Evolutionary conservation across 2,888 invertebrate species (phyloP).

Genomic region (Carpatolechia fugitivella): DNA sequence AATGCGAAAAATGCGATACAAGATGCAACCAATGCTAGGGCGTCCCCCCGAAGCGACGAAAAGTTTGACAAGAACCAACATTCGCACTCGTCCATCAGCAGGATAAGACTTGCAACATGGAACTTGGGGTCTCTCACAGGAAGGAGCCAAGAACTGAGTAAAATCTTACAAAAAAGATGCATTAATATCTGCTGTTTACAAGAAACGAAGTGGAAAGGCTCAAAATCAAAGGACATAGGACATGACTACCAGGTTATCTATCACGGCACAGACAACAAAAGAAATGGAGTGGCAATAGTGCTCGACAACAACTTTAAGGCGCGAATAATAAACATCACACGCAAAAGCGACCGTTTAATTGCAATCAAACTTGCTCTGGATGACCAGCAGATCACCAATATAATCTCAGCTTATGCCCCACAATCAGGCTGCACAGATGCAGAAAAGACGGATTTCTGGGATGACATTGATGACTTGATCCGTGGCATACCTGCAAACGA

Average conservation of each 20-base stretch:
- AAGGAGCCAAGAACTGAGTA: conserved; percentile 20
- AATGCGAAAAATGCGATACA: no score
- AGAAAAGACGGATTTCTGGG: no score
- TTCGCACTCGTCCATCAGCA: no score
- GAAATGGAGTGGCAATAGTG: conserved; percentile 20
- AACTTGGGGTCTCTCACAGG: conserved; percentile 26
- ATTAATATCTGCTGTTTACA: background rate
- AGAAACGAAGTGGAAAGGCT: background rate
- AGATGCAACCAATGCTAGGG: no score
- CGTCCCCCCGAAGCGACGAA: no score
- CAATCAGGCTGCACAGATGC: conserved; percentile 20
- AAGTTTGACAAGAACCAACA: no score
- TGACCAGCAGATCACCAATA: conserved; percentile 15
- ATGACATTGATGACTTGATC: no score
- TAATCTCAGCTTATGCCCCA: conserved; percentile 24
- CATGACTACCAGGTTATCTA: no score
- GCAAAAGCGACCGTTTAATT: conserved; percentile 76
- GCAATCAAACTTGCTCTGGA: conserved; percentile 22
- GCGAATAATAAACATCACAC: conserved; percentile 17
- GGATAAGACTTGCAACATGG: conserved; percentile 23
- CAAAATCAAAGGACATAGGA: conserved; percentile 2
- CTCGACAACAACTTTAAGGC: conserved; percentile 16
- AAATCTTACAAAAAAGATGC: background rate
- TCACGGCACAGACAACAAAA: conserved; percentile 7
- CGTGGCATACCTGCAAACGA: no score